These are phyloP conservation scores for human (Homo sapiens) DNA, from an alignment of 2,113 vertebrate genomes.

Conservation along the genomic window DNA sequence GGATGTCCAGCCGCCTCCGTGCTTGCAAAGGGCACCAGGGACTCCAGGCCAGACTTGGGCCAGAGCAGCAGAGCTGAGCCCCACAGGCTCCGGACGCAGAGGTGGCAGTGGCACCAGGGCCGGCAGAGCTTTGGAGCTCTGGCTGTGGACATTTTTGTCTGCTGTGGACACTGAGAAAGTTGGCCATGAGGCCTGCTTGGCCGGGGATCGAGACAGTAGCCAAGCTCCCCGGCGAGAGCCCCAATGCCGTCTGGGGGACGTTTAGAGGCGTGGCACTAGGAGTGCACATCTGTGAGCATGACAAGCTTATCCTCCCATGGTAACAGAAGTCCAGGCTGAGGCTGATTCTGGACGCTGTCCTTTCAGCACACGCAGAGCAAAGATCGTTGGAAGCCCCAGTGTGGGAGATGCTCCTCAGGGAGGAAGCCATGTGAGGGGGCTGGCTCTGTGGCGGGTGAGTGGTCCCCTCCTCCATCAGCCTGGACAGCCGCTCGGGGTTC, in stretches of 20 bases:
- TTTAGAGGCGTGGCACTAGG: rapidly evolving
- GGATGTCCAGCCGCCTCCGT: conserved; percentile 59
- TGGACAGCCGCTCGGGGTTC: not conserved
- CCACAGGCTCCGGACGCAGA: rapidly evolving
- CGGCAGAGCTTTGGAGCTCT: no score
- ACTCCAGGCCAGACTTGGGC: not conserved
- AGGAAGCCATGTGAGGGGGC: not conserved
- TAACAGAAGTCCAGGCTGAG: no score
- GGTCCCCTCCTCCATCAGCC: not conserved
- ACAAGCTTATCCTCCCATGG: rapidly evolving
- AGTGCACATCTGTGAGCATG: rapidly evolving
- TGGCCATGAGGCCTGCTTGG: not conserved
- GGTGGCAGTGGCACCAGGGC: not conserved
- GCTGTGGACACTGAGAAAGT: not conserved
- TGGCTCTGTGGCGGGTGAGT: not conserved
- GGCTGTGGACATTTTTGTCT: not conserved
- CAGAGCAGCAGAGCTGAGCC: not conserved
- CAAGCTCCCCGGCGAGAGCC: not conserved
- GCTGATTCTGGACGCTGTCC: not conserved
- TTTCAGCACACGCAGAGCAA: not conserved
- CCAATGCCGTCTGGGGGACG: rapidly evolving
- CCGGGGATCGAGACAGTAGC: not conserved
- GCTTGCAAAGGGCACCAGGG: not conserved
- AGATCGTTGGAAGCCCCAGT: rapidly evolving
- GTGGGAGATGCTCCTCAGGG: not conserved